These are phyloP conservation scores for Syngnathus floridae DNA, from an alignment of 2,113 vertebrate species.

Conservation along the genomic window DNA sequence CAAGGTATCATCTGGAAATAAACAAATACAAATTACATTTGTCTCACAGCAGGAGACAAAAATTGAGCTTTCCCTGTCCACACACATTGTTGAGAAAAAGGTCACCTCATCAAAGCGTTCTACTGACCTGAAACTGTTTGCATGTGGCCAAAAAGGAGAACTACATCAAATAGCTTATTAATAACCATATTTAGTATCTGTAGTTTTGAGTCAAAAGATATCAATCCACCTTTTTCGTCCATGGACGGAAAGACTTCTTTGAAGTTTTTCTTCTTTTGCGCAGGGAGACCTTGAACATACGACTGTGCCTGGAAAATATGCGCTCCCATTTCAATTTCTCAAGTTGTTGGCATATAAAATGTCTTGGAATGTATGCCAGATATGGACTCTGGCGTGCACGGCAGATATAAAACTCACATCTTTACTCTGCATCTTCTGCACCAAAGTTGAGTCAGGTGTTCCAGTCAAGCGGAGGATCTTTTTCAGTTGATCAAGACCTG, in stretches of 20 bases:
- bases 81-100: neutral
- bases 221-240: slow-evolving; percentile 46
- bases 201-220: neutral
- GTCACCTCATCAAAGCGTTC: neutral
- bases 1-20: too few species aligned
- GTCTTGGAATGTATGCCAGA: neutral
- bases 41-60: too few species aligned
- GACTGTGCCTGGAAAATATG: slow-evolving; percentile 64
- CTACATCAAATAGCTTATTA: neutral
- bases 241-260: slow-evolving; percentile 66
- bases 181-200: neutral
- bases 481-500: slow-evolving; percentile 76
- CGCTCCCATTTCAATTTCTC: neutral
- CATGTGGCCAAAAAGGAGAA: neutral
- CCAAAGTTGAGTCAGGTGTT: slow-evolving; percentile 63
- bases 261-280: slow-evolving; percentile 72
- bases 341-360: neutral
- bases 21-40: too few species aligned
- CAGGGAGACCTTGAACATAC: slow-evolving; percentile 68
- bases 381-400: neutral
- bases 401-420: slow-evolving; percentile 55
- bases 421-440: slow-evolving; percentile 77
- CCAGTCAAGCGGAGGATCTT: slow-evolving; percentile 74
- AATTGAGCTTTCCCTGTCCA: neutral
- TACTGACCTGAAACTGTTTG: neutral